Base-by-base conservation (phyloP, 1,140 invertebrate genomes). In the Hycleus cichorii region DNA sequence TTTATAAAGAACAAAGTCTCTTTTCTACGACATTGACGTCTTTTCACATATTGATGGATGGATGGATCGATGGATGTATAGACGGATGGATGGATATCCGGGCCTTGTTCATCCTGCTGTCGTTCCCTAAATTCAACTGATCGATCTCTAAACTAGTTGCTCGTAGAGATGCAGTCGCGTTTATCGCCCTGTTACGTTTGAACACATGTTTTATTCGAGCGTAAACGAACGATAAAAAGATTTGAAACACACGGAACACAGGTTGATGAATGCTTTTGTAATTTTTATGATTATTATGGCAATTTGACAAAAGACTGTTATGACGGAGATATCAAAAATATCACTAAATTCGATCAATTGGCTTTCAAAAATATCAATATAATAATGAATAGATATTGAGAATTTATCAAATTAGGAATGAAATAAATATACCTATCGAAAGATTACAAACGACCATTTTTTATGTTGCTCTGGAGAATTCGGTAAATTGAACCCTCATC, bases 61-160 rank as follows among this genome's bases (percentile, higher is more conserved):
- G 26, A 32, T 48, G 45, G 45, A 47, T 18, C 18, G 45, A 26
- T 47, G 56, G 47, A 44, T 57, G 32, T 18, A 32, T 32, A 7
- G 26, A 48, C 4, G 47, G 26, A 32, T 48, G 56, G 47, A 44
- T 57, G 32, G 32, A 32, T 32, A 32, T 32, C 45, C 43, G 42
- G 47, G 39, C 56, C 51, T 42, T 46, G 51, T 53, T 53, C 51
- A 53, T 53, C 51, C 51, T 46, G 42, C 51, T 53, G 51, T 53
- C 51, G 42, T 32, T 53, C 42, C 51, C 51, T 42, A 53, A 45
- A 53, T 42, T 45, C 51, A 27, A 45, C 39, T 57, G 56, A 57
- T 57, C 56, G 56, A 57, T 57, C 48, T 57, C 42, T 44, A 48
- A 49, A 57, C 56, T 50, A 57, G 56, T 57, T 57, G 56, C 56